Evolutionary conservation across 1,140 invertebrate species (phyloP).

Genomic region (Neelides sp.): DNA sequence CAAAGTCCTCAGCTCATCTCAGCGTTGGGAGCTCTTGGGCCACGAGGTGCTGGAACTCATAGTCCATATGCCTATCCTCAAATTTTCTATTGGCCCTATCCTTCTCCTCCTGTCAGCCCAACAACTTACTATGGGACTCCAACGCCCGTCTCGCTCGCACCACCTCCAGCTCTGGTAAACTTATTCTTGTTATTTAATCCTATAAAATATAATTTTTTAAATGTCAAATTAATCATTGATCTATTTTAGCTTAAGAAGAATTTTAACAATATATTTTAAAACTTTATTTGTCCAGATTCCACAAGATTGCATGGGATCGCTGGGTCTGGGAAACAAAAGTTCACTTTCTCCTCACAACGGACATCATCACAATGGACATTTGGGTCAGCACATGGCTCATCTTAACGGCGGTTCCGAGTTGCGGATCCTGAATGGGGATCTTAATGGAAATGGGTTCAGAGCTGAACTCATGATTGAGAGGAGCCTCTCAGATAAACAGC

Average conservation of each 20-base stretch:
- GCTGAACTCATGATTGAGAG: slow-evolving; percentile 17
- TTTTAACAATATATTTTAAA: too few species aligned
- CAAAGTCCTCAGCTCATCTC: too few species aligned
- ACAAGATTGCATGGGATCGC: slow-evolving; percentile 20
- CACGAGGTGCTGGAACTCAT: too few species aligned
- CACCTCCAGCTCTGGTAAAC: slow-evolving; percentile 19
- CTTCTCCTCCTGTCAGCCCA: slow-evolving; percentile 78
- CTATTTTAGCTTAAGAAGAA: too few species aligned
- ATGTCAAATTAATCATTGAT: too few species aligned
- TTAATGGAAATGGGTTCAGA: slow-evolving; percentile 10
- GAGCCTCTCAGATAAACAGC: slow-evolving; percentile 17
- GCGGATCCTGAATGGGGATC: slow-evolving; percentile 13
- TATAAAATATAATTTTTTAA: too few species aligned
- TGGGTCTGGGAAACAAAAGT: too few species aligned
- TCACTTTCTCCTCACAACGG: not conserved
- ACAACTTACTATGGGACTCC: slow-evolving; percentile 42
- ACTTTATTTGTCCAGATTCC: slow-evolving; percentile 14
- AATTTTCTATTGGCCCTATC: slow-evolving; percentile 76
- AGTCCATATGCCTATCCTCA: too few species aligned
- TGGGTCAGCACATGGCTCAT: slow-evolving; percentile 4
- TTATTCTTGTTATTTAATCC: too few species aligned
- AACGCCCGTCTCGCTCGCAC: slow-evolving; percentile 11
- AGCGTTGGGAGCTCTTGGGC: too few species aligned
- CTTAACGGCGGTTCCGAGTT: slow-evolving; percentile 6
- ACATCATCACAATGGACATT: slow-evolving; percentile 12